Evolutionary conservation across 1,140 invertebrate genomes (phyloP).

Genomic region (Drosophila sproati): DNA sequence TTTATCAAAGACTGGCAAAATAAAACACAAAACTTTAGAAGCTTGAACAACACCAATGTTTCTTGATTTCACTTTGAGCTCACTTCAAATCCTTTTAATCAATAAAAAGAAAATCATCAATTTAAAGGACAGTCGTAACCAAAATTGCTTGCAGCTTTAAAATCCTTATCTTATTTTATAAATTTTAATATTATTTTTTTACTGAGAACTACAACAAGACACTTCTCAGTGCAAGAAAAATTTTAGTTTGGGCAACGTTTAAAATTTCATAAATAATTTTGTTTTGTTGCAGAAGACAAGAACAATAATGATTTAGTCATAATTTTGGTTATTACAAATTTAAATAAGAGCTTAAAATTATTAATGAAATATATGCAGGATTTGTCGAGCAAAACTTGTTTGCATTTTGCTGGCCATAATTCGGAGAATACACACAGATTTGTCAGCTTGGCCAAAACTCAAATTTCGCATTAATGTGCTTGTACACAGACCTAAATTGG

Average conservation of each 20-base stretch:
- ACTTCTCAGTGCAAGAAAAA: too few relatives aligned
- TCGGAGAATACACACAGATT: constrained; percentile 27
- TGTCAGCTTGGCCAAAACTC: constrained; percentile 32
- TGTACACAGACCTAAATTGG: constrained; percentile 48
- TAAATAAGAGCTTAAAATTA: constrained; percentile 14
- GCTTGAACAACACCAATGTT: constrained; percentile 1
- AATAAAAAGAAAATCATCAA: not conserved
- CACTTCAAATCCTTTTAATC: not conserved
- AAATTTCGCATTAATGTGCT: constrained; percentile 43
- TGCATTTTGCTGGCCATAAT: constrained; percentile 15
- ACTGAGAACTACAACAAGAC: too few relatives aligned
- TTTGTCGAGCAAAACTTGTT: constrained; percentile 29
- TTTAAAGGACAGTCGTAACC: too few relatives aligned
- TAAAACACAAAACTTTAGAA: constrained; percentile 23
- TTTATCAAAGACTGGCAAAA: constrained; percentile 16
- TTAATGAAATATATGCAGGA: constrained; percentile 18
- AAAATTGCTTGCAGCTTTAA: too few relatives aligned
- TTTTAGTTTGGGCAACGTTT: not conserved
- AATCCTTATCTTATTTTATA: too few relatives aligned
- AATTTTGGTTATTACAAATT: constrained; percentile 11
- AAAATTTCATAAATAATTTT: not conserved
- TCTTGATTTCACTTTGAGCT: constrained; percentile 18
- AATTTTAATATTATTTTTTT: too few relatives aligned
- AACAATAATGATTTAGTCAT: not conserved
- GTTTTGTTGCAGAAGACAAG: not conserved